Evolutionary conservation across 2,888 invertebrate species (phyloP).

Genomic region (Dioctria rufipes): DNA sequence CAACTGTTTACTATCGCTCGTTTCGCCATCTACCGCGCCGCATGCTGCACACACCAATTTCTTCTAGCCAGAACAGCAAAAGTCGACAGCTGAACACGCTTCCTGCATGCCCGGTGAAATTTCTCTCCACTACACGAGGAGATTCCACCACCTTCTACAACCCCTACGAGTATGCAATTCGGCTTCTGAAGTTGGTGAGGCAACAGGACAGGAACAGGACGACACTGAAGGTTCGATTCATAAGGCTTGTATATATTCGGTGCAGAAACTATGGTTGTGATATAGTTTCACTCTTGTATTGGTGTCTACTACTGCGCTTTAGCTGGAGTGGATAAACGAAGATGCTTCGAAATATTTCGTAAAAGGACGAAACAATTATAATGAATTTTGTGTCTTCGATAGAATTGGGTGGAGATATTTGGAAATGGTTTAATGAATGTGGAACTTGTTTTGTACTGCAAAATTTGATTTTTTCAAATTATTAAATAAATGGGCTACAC

Average conservation of each 20-base stretch:
- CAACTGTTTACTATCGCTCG: constrained; percentile 45
- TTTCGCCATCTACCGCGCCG: constrained; percentile 2
- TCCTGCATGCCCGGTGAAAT: constrained; percentile 13
- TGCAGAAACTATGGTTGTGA: background rate
- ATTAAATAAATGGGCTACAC: no score
- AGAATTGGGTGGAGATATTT: background rate
- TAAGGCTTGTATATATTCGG: background rate
- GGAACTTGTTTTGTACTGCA: background rate
- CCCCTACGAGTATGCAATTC: background rate
- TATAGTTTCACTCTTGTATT: background rate
- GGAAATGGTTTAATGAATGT: background rate
- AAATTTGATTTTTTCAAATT: no score
- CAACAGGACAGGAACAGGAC: constrained; percentile 10
- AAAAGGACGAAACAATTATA: background rate
- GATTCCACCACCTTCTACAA: background rate
- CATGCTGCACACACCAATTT: background rate
- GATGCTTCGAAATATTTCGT: no score
- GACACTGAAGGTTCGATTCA: constrained; percentile 9
- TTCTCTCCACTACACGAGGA: constrained; percentile 7
- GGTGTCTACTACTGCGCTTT: background rate
- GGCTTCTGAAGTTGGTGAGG: constrained; percentile 1
- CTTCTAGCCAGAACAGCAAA: constrained; percentile 4
- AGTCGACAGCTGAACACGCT: constrained; percentile 47
- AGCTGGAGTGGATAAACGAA: background rate
- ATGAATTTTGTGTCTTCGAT: background rate